Percentiles rank a stretch among this genome's conserved stretches.
These are phyloP conservation scores for Acanthosepion esculentum DNA, from an alignment of 2,888 invertebrate genomes.

Conservation along the genomic window DNA sequence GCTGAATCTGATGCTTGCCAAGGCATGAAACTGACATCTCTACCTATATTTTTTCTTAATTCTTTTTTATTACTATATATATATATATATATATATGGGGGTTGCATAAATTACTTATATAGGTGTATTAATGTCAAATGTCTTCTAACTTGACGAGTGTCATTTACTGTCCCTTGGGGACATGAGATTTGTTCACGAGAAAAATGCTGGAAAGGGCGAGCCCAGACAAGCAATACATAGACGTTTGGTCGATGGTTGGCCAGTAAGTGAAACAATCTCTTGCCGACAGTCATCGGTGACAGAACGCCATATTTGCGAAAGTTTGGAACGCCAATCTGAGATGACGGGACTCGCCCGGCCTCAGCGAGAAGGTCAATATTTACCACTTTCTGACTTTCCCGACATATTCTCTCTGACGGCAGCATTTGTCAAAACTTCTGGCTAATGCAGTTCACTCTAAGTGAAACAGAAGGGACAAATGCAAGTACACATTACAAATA, in stretches of 20 bases:
- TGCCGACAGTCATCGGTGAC: not conserved
- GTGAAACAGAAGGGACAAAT: not conserved
- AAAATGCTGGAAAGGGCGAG: not conserved
- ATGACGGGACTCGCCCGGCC: not conserved
- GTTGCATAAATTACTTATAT: not conserved
- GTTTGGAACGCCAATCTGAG: too few species aligned
- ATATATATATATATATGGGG: too few species aligned
- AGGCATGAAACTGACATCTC: too few species aligned
- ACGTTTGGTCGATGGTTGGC: not conserved
- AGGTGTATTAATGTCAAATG: not conserved
- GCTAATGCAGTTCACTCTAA: not conserved
- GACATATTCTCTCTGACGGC: constrained; percentile 33
- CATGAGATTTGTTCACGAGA: not conserved
- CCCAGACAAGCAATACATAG: not conserved
- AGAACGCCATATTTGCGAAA: constrained; percentile 17
- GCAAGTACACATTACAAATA: not conserved
- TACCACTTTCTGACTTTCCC: not conserved
- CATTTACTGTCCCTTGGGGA: not conserved
- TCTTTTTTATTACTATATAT: too few species aligned
- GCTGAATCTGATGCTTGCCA: too few species aligned
- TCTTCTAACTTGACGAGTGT: not conserved
- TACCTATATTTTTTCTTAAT: too few species aligned
- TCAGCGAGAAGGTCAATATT: not conserved
- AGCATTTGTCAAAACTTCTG: not conserved
- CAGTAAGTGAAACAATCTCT: not conserved